Percentiles rank a stretch among this genome's conserved stretches.
These are phyloP conservation scores for Dendroctonus valens DNA, from an alignment of 1,140 invertebrate species.

Conservation along the genomic window DNA sequence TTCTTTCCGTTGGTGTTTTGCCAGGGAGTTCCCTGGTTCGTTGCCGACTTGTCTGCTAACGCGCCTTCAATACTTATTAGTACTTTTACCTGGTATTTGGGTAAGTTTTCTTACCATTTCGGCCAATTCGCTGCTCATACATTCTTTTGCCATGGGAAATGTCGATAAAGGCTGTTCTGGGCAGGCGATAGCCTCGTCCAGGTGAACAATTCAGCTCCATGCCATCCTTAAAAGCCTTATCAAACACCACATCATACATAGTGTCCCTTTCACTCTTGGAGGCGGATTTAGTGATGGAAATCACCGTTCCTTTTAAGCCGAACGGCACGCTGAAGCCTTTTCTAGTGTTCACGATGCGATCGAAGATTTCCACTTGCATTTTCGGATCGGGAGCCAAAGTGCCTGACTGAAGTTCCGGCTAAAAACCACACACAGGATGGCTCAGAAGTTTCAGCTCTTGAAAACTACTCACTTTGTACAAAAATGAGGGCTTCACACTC, in stretches of 20 bases:
- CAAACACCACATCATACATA: conserved; percentile 75
- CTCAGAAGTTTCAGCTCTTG: neutral
- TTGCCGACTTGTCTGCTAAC: neutral
- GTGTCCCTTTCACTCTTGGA: conserved; percentile 53
- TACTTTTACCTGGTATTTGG: neutral
- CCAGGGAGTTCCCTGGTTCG: conserved; percentile 1
- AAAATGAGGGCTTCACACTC: conserved; percentile 75
- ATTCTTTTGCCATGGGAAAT: conserved; percentile 55
- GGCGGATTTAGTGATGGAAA: conserved; percentile 63
- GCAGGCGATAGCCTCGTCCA: conserved; percentile 56
- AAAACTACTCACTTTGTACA: conserved; percentile 61
- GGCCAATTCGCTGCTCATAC: conserved; percentile 50
- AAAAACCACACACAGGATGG: conserved; percentile 13
- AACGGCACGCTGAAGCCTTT: conserved; percentile 74
- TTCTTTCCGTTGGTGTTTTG: conserved; percentile 18
- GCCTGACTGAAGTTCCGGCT: conserved; percentile 57
- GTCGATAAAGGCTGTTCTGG: conserved; percentile 60
- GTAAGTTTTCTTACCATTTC: conserved; percentile 34
- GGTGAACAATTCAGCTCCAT: conserved; percentile 57
- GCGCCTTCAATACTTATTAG: neutral
- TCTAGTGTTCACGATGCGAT: conserved; percentile 78
- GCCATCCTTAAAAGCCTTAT: conserved; percentile 70
- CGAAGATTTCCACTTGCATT: conserved; percentile 68
- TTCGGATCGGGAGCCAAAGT: conserved; percentile 63
- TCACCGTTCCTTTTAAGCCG: conserved; percentile 78